Base-by-base conservation (phyloP, 2,888 invertebrate genomes). In the Horisme vitalbata region DNA sequence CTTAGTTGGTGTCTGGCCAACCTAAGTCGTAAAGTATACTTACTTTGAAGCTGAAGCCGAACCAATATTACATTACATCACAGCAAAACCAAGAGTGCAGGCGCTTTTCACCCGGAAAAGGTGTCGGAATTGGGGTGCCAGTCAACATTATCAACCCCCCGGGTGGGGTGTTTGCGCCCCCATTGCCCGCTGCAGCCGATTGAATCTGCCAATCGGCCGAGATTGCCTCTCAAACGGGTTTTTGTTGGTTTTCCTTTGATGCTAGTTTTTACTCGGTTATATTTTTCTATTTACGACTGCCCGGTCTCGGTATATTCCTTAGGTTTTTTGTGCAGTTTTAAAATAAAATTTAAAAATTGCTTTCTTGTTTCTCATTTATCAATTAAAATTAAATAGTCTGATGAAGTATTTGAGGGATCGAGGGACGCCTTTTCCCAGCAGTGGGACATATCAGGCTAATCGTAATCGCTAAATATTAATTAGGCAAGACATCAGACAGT, bases 161-260 rank as follows among this genome's bases (percentile, higher is more conserved):
- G 10, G 31, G 23, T 20, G 52, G 45, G 39, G 30, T 55, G 57
- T 55, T 55, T 55, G 47, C 41, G 28, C 48, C 34, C 51, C 45
- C 26, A 12, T 24, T 11, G 11, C 26, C 10, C 53, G 46, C 51
- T 55, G 58, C 59, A 59, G 47, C 45, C 53, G 50, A 59, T 59
- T 58, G 61, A 57, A 59, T 57, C 57, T 55, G 49, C 60, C 62
- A 52, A 60, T 63, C 57, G 58, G 26, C 51, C 46, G 61, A 63
- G 62, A 69, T 67, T 65, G 61, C 66, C 48, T 52, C 45, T 46
- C 27, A 37, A 52, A 57, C 43, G 39, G 39, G 41, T 45, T 50
- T 49, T 49, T 41, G 46, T 30, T 31, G 43, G 45, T 36, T 36
- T 41, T 39, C 31, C 37, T 56, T 51, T 53, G 52, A 55, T 45